These are phyloP conservation scores for Percopsis omiscomaycus DNA, from an alignment of 2,797 vertebrate species.

Conservation along the genomic window DNA sequence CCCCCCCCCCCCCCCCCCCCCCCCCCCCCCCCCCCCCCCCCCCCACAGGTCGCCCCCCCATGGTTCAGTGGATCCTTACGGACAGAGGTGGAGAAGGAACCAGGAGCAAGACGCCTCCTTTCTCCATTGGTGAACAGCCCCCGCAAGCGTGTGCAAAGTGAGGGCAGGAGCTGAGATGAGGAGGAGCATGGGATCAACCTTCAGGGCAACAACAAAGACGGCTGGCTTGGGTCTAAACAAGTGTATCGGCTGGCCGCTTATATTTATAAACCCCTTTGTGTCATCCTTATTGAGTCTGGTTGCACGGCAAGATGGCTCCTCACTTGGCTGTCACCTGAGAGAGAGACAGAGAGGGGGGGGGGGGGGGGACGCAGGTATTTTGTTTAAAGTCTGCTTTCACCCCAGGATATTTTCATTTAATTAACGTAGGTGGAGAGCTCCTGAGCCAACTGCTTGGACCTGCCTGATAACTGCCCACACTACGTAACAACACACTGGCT, in stretches of 20 bases:
- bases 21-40: too few relatives aligned
- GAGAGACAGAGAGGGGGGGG: constrained; percentile 20
- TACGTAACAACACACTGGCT: not conserved
- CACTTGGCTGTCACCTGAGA: constrained; percentile 68
- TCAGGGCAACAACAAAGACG: not conserved
- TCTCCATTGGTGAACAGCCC: constrained; percentile 56
- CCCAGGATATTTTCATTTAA: constrained; percentile 67
- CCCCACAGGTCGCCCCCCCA: too few relatives aligned
- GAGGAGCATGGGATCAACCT: not conserved
- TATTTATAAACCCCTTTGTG: constrained; percentile 18
- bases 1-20: too few relatives aligned
- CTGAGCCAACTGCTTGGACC: constrained; percentile 72
- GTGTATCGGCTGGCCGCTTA: constrained; percentile 45
- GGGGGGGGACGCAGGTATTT: not conserved
- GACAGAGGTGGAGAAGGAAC: constrained; percentile 42
- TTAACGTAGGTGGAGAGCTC: constrained; percentile 65
- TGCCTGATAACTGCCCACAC: constrained; percentile 48
- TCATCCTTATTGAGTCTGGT: constrained; percentile 37
- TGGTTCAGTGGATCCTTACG: constrained; percentile 62
- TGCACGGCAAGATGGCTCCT: constrained; percentile 51
- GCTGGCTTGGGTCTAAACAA: constrained; percentile 40
- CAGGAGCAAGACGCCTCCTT: constrained; percentile 73
- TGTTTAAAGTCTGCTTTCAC: constrained; percentile 35
- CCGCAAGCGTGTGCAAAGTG: constrained; percentile 13
- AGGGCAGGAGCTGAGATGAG: constrained; percentile 1